Evolutionary conservation across 2,113 vertebrate species (phyloP).

Genomic region (Lanius ludovicianus): DNA sequence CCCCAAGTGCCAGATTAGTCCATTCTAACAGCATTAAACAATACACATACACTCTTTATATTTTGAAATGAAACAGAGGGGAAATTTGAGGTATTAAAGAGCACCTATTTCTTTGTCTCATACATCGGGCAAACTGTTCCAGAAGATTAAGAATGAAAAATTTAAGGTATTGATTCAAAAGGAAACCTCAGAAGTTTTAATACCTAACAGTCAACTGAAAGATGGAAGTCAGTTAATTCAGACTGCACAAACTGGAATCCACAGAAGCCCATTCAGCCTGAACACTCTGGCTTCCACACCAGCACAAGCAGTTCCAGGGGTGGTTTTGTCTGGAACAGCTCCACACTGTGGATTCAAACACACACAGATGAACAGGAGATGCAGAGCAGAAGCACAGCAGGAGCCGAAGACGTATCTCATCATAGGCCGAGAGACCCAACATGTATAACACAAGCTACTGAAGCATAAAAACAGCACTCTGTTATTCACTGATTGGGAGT

Average conservation of each 20-base stretch:
- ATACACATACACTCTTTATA: background rate
- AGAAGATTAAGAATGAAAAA: background rate
- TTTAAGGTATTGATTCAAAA: background rate
- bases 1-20: background rate
- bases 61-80: background rate
- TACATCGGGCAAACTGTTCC: background rate
- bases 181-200: background rate
- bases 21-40: background rate
- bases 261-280: background rate
- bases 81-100: background rate
- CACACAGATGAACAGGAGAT: background rate
- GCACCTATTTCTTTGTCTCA: background rate
- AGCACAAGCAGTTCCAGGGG: background rate
- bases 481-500: background rate
- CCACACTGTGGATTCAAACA: background rate
- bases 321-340: background rate
- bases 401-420: rapidly evolving
- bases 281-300: background rate
- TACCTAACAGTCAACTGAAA: background rate
- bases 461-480: background rate
- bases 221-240: background rate
- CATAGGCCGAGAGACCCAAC: background rate
- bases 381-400: background rate
- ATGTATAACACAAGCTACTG: background rate
- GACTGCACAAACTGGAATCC: background rate